Evolutionary conservation across 2,797 vertebrate genomes (phyloP).

Genomic region (Pelodytes ibericus): DNA sequence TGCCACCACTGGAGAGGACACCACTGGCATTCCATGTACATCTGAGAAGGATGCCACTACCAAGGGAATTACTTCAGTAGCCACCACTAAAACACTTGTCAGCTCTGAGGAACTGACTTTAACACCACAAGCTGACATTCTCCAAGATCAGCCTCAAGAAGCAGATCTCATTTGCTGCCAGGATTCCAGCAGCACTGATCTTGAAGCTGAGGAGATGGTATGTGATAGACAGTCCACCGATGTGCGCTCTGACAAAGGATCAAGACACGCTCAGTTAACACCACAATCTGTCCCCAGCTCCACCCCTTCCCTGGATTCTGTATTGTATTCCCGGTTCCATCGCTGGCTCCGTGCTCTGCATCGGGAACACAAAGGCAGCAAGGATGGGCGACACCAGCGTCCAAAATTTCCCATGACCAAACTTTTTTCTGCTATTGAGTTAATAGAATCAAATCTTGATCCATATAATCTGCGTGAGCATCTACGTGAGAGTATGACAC

Average conservation of each 20-base stretch:
- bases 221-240: background rate
- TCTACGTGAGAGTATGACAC: slow-evolving; percentile 60
- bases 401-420: background rate
- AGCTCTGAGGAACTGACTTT: background rate
- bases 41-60: too few species aligned
- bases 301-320: background rate
- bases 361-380: background rate
- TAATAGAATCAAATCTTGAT: accelerated
- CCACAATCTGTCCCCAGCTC: background rate
- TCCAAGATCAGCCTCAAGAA: background rate
- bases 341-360: background rate
- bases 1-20: background rate
- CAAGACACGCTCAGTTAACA: too few species aligned
- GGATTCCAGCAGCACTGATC: background rate
- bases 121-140: background rate
- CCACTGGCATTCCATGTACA: background rate
- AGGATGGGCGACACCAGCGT: background rate
- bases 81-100: background rate
- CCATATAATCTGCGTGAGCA: accelerated
- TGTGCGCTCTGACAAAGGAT: too few species aligned
- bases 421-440: background rate
- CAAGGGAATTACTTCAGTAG: background rate
- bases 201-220: background rate
- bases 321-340: background rate
- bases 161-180: accelerated